phyloP scores from a whole-genome alignment of 2,888 invertebrate species.

The Eristalis tenax region DNA sequence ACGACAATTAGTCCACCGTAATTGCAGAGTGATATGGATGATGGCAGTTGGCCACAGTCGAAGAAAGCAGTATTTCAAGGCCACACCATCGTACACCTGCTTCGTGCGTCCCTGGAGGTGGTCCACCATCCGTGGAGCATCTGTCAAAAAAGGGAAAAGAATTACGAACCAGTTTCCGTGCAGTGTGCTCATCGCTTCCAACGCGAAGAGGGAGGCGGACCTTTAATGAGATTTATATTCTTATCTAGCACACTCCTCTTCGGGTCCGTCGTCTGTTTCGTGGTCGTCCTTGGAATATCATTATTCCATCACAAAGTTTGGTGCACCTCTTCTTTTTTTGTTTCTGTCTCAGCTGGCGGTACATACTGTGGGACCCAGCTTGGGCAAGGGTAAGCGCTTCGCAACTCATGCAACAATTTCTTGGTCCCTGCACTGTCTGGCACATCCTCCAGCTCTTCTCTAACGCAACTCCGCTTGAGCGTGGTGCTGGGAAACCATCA shows the following conservation, averaged over 20 bases:
- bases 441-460: conserved; percentile 5
- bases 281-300: conserved; percentile 42
- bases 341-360: conserved; percentile 27
- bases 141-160: conserved; percentile 20
- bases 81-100: background rate
- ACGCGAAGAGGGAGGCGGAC: conserved; percentile 22
- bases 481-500: conserved; percentile 25
- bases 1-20: conserved; percentile 42
- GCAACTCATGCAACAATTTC: conserved; percentile 2
- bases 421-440: background rate
- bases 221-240: conserved; percentile 52
- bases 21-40: conserved; percentile 26
- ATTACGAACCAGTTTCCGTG: conserved; percentile 21
- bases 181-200: conserved; percentile 27
- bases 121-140: background rate
- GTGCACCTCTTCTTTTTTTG: conserved; percentile 13
- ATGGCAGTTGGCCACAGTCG: conserved; percentile 7
- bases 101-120: no score
- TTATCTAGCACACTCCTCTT: conserved; percentile 13
- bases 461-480: background rate
- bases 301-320: conserved; percentile 59
- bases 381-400: background rate
- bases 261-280: conserved; percentile 1
- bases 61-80: conserved; percentile 5
- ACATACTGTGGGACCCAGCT: background rate